A percentile compares a stretch with the other conserved stretches of the same genome.
These are phyloP conservation scores for Teleiodes luculella DNA, from an alignment of 2,888 invertebrate species.

Conservation along the genomic window DNA sequence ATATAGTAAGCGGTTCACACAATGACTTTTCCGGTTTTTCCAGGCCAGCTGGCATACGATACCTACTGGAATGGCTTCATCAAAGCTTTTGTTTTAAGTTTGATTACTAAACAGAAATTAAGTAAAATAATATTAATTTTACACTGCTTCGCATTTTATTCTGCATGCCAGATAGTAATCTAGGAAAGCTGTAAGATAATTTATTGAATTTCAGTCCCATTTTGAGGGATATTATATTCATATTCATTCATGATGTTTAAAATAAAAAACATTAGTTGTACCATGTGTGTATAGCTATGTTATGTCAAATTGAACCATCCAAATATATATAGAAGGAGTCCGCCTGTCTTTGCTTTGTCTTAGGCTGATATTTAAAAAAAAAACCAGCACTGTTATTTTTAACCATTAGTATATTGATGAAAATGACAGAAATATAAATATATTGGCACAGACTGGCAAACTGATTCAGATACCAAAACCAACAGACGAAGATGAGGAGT, in stretches of 20 bases:
- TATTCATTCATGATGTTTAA: neutral
- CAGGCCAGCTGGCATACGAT: slow-evolving; percentile 51
- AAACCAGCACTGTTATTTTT: too few species aligned
- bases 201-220: neutral
- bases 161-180: slow-evolving; percentile 71
- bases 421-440: too few species aligned
- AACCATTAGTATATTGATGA: too few species aligned
- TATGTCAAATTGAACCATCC: neutral
- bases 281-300: too few species aligned
- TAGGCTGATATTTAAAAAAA: too few species aligned
- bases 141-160: slow-evolving; percentile 77
- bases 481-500: too few species aligned
- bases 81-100: slow-evolving; percentile 70
- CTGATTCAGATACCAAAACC: too few species aligned
- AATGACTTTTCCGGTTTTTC: slow-evolving; percentile 54
- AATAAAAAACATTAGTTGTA: too few species aligned
- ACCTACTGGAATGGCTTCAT: slow-evolving; percentile 71
- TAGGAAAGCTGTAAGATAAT: slow-evolving; percentile 63
- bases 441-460: too few species aligned
- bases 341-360: slow-evolving; percentile 36
- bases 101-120: slow-evolving; percentile 28
- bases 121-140: slow-evolving; percentile 49
- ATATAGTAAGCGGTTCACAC: slow-evolving; percentile 62
- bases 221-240: slow-evolving; percentile 6
- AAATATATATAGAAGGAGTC: slow-evolving; percentile 23